Evolutionary conservation across 2,888 invertebrate species (phyloP), one percentile per base, ranked within the genome.

Genomic region (Campoplex capitator): DNA sequence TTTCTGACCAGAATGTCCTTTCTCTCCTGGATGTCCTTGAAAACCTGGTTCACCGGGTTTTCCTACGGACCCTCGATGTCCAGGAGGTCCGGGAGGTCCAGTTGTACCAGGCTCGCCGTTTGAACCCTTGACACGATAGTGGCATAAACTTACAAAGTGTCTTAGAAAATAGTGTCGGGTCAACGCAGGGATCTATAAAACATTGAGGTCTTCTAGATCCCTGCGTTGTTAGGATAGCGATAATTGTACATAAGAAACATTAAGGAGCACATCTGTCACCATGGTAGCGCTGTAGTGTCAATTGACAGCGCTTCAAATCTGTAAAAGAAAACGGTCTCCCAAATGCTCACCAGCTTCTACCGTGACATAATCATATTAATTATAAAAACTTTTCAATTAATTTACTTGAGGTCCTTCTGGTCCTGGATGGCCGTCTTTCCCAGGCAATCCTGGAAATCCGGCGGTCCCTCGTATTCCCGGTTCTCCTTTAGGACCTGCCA

Each of bases 391-490:
- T 9, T 42, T 42, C 8, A 42, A 42, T 42, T 7, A 9, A 62
- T 32, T 62, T 90, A 3, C 95, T 96, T 2, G 95, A 93, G 4
- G 94, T 68, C 93, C 93, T 65, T 91, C 89, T 8, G 94, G 87
- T 0, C 96, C 96, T 0, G 95, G 95, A n/a, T 94, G 89, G 0
- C 96, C 96, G 32, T 95, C 95, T 62, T 94, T 88, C 0, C 95
- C 96, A 51, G 95, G 95, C 54, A 93, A 92, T 0, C 95, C 95
- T 45, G 73, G 23, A 0, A 74, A 67, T 9, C 83, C 83, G 18
- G 71, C 65, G 35, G 51, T 54, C 18, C 84, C 84, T 18, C 75
- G 74, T 3, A 51, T 62, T 16, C 84, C 84, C 51, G 84, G 68
- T 16, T 84, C 79, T 18, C 84, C 84, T 42, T 84, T 84, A 3